These are phyloP conservation scores for Phenacoccus solenopsis DNA, from an alignment of 1,140 invertebrate genomes.

Conservation along the genomic window DNA sequence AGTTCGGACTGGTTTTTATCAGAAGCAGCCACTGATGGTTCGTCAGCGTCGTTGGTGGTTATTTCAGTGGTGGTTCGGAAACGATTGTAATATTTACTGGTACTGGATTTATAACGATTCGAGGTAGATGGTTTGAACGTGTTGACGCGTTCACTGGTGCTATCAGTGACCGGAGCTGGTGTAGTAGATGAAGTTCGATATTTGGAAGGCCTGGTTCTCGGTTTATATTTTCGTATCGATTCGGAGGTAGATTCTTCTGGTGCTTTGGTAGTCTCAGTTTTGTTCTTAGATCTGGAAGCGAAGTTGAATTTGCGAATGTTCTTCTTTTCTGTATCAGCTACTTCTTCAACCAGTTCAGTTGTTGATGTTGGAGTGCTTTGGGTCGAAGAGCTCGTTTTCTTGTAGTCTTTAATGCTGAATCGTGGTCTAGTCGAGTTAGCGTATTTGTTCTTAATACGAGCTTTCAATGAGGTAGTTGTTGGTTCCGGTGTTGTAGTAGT, in stretches of 20 bases:
- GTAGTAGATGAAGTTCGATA: constrained; percentile 24
- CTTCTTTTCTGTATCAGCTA: constrained; percentile 14
- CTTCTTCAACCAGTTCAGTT: constrained; percentile 4
- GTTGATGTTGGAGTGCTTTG: constrained; percentile 15
- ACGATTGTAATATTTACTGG: constrained; percentile 30
- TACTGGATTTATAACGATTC: constrained; percentile 25
- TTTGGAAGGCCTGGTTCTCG: constrained; percentile 22
- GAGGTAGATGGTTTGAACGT: constrained; percentile 6
- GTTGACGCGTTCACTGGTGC: constrained; percentile 29
- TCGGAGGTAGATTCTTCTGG: constrained; percentile 19
- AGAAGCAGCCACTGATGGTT: background rate
- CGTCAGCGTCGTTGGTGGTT: constrained; percentile 15
- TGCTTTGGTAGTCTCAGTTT: background rate
- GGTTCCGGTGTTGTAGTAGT: constrained; percentile 9
- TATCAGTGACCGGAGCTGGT: background rate
- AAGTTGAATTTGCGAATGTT: background rate
- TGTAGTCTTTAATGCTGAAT: constrained; percentile 36
- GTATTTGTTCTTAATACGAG: constrained; percentile 25
- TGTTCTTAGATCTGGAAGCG: background rate
- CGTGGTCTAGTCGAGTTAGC: constrained; percentile 26
- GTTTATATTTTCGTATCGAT: constrained; percentile 23
- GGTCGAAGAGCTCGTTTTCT: constrained; percentile 27
- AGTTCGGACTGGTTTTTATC: constrained; percentile 22
- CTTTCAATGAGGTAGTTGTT: constrained; percentile 2
- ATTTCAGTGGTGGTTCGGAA: constrained; percentile 28